A percentile compares a stretch with the other conserved stretches of the same genome.
Conservation (phyloP, 2,113 vertebrate genomes). For the Oncorhynchus keta region DNA sequence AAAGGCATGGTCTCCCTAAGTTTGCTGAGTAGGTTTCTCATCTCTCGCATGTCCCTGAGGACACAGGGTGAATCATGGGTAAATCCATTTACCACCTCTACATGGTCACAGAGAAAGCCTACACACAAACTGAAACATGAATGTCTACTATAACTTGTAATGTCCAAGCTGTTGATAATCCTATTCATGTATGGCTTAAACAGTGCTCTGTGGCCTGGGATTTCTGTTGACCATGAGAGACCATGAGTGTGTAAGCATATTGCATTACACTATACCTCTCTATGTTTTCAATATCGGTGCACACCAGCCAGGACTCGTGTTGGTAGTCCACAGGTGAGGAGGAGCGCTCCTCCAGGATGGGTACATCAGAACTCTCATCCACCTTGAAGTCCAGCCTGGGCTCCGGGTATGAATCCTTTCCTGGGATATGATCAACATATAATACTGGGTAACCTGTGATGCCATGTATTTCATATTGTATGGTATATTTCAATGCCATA, state of each 20-base stretch:
- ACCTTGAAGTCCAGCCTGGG: slow-evolving; percentile 80
- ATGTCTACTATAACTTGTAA: too few relatives aligned
- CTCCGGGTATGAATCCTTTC: slow-evolving; percentile 76
- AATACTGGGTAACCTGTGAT: too few relatives aligned
- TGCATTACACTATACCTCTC: slow-evolving; percentile 75
- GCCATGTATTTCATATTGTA: too few relatives aligned
- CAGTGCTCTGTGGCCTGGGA: too few relatives aligned
- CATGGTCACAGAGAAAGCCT: too few relatives aligned
- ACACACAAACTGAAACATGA: too few relatives aligned
- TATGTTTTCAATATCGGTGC: slow-evolving; percentile 90
- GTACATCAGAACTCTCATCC: slow-evolving; percentile 86
- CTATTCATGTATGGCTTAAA: too few relatives aligned
- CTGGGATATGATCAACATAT: slow-evolving; percentile 62
- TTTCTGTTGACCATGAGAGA: too few relatives aligned
- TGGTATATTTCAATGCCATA: too few relatives aligned
- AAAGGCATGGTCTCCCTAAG: slow-evolving; percentile 99
- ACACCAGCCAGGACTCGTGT: slow-evolving; percentile 89
- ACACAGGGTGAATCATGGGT: slow-evolving; percentile 2
- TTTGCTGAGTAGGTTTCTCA: slow-evolving; percentile 98
- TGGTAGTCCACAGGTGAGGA: slow-evolving; percentile 83
- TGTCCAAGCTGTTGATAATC: too few relatives aligned
- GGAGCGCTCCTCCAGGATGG: slow-evolving; percentile 85
- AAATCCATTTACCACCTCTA: too few relatives aligned
- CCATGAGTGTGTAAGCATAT: too few relatives aligned
- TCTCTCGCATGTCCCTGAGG: slow-evolving; percentile 91